phyloP scores from a whole-genome alignment of 92 coral and sea anemone species.

The Zoanthus sansibaricus region DNA sequence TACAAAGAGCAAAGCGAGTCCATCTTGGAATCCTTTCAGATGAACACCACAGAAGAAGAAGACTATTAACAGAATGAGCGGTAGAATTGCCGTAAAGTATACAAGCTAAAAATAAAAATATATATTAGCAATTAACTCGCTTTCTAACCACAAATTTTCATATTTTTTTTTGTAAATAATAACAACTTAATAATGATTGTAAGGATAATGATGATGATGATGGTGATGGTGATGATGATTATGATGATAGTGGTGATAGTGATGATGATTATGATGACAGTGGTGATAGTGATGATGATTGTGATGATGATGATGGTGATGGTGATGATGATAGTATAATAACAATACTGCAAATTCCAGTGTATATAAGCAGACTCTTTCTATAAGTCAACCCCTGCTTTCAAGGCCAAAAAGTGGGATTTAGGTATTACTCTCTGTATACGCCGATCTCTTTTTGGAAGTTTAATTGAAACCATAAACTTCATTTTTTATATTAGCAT shows the following conservation, averaged over 20 bases:
- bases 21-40: slow-evolving; percentile 97
- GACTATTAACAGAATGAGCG: slow-evolving; percentile 86
- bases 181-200: too few species aligned
- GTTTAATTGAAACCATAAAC: too few species aligned
- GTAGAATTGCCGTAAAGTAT: slow-evolving; percentile 93
- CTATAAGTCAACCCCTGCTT: too few species aligned
- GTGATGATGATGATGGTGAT: background rate
- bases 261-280: background rate
- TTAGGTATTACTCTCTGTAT: too few species aligned
- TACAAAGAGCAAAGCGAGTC: slow-evolving; percentile 89
- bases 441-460: too few species aligned
- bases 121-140: background rate
- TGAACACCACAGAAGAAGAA: slow-evolving; percentile 99
- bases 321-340: background rate
- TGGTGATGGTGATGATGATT: background rate
- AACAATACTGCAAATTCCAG: background rate
- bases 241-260: background rate
- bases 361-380: too few species aligned
- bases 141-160: too few species aligned
- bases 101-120: slow-evolving; percentile 75
- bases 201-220: background rate
- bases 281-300: background rate
- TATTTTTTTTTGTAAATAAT: too few species aligned
- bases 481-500: too few species aligned
- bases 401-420: too few species aligned